Evolutionary conservation across 2,113 vertebrate genomes (phyloP).

Genomic region (Tupaia chinensis): DNA sequence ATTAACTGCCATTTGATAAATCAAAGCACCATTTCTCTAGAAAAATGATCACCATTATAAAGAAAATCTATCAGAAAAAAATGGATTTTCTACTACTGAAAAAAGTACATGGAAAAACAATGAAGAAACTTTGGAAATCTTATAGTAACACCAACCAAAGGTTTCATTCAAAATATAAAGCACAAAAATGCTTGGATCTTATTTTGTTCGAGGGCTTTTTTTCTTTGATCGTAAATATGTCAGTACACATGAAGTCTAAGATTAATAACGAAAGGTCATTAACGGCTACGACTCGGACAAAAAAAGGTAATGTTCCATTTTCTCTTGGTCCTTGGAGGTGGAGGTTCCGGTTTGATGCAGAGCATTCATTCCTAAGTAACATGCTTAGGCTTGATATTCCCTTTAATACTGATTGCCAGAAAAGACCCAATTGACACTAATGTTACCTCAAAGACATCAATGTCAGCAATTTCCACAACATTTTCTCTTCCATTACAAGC

Average conservation of each 20-base stretch:
- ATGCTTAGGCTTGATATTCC: not conserved
- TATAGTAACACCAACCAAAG: not conserved
- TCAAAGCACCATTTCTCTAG: conserved; percentile 1
- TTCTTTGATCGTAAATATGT: not conserved
- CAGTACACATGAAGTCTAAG: not conserved
- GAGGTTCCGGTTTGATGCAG: not conserved
- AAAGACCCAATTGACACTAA: not conserved
- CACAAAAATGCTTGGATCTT: not conserved
- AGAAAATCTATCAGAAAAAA: not conserved
- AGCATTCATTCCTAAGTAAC: not conserved
- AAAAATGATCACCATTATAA: not conserved
- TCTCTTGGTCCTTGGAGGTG: not conserved
- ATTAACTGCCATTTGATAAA: not conserved
- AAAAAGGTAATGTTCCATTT: not conserved
- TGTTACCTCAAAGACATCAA: not conserved
- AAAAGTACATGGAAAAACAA: conserved; percentile 4
- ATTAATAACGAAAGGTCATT: not conserved
- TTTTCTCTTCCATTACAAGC: not conserved
- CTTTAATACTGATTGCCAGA: not conserved
- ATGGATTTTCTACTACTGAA: not conserved
- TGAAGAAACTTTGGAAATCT: not conserved
- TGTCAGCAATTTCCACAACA: not conserved
- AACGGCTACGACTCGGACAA: not conserved
- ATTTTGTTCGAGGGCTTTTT: not conserved
- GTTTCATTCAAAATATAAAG: conserved; percentile 17